Evolutionary conservation across 2,888 invertebrate species (phyloP), one percentile per base, ranked within the genome.

Genomic region (Aleiodes leptofemur): DNA sequence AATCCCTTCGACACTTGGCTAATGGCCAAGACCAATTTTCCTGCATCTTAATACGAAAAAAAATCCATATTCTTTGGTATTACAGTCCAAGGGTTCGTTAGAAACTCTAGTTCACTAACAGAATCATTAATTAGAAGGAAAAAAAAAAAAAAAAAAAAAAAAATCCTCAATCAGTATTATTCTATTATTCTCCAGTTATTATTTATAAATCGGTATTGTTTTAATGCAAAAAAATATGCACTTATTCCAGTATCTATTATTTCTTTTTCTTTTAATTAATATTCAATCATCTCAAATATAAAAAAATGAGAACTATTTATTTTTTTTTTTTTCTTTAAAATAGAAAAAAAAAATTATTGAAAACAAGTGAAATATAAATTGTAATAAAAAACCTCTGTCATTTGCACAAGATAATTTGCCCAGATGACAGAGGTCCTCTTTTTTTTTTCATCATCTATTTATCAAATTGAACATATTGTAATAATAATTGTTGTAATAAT

Each of bases 401-500:
- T 48, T 16, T 43, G 69, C 61, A 72, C 29, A 64, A 72, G 55
- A 55, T 29, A 57, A 70, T 69, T 59, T 74, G 68, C 68, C 73
- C 76, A 75, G 68, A 78, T 78, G 61, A 74, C 73, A 78, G 76
- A 75, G 75, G 61, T 76, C 74, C 76, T 69, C 7, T 43, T 66
- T 72, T 23, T 23, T 23, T 23, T 23, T 23, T 23, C 23, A 61
- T 74, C 53, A 70, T 78, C 76, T 59, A 69, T 72, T 74, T 16
- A 51, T 64, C 59, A 57, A 53, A 59, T 48, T 71, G 72, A 77
- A 79, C 73, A 76, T 77, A 73, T 78, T 79, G 76, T 78, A 80
- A 73, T 78, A 80, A 74, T 79, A 76, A 68, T 76, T 79, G 81
- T 82, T 23, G 78, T 80, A 82, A 80, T 81, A 81, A 76, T 6